A percentile compares a stretch with the other conserved stretches of the same genome.
Evolutionary conservation across 2,888 invertebrate species (phyloP).

Genomic region (Lacanobia wlatinum): DNA sequence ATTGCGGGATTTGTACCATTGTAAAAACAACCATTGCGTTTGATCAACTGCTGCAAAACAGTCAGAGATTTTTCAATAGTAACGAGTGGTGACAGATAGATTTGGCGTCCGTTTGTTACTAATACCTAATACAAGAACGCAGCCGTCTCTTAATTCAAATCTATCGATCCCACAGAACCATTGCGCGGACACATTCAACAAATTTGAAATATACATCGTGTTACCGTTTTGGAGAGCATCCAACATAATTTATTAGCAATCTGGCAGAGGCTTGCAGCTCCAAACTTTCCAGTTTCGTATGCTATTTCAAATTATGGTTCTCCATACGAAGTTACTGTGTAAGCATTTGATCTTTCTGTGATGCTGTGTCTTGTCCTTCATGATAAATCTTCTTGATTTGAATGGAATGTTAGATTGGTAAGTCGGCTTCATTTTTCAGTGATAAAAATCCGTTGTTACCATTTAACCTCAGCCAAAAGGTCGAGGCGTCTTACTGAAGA

Average conservation of each 20-base stretch:
- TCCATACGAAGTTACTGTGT: conserved; percentile 32
- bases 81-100: background rate
- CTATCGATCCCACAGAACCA: conserved; percentile 28
- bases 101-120: background rate
- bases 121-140: background rate
- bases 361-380: background rate
- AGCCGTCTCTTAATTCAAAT: conserved; percentile 14
- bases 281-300: conserved; percentile 47
- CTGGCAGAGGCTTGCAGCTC: conserved; percentile 46
- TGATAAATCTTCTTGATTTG: conserved; percentile 33
- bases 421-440: background rate
- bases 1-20: too few species aligned
- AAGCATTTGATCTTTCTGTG: conserved; percentile 21
- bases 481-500: background rate
- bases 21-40: too few species aligned
- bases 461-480: background rate
- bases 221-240: conserved; percentile 53
- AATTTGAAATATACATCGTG: conserved; percentile 46
- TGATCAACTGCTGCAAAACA: background rate
- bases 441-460: background rate
- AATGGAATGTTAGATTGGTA: background rate
- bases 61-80: background rate
- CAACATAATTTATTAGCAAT: conserved; percentile 63
- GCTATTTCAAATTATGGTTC: conserved; percentile 43
- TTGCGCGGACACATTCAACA: conserved; percentile 25